Base-by-base conservation (phyloP, 2,888 invertebrate species). In the Lottia gigantea region DNA sequence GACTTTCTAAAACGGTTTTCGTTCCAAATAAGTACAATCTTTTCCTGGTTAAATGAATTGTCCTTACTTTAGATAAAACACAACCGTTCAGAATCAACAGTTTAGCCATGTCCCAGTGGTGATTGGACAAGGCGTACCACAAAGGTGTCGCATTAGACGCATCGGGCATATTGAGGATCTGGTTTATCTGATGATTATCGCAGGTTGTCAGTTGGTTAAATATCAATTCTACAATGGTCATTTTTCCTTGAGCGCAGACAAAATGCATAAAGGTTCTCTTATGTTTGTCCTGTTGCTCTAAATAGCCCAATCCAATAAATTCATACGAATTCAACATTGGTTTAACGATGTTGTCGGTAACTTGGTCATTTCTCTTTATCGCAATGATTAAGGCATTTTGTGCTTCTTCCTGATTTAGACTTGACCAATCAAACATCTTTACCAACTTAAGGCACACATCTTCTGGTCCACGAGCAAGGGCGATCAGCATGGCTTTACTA, bases 61-160 rank as follows among this genome's bases (percentile, higher is more conserved):
- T 23, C 19, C 55, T 8, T 11, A 7, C 14, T 55, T 55, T 55
- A 55, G 19, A 23, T 23, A 55, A 14, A 23, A 55, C 55, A 16
- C 67, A 73, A 19, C 75, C 77, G 46, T 65, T 66, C 4, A 76
- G 64, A 55, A 79, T 62, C 26, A 76, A 47, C 45, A 70, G n/a
- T 55, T 73, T 67, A 31, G 77, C 73, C 46, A 73, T 70, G 31
- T 72, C 68, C 76, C 76, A 79, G 25, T 74, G 71, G 15, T 64
- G 65, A 67, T 70, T 63, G 19, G 75, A 73, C 49, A 79, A 46
- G 15, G 77, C 76, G 68, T 79, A 77, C 77, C 77, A 79, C 49
- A 77, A 49, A 15, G 78, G 72, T 16, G 77, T 72, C 49, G 62
- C 63, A 15, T 68, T 61, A 16, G 71, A 71, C 6, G 49, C 64